A percentile compares a stretch with the other conserved stretches of the same genome.
These are phyloP conservation scores for Tamandua tetradactyla DNA, from an alignment of 2,797 vertebrate species.

Conservation along the genomic window DNA sequence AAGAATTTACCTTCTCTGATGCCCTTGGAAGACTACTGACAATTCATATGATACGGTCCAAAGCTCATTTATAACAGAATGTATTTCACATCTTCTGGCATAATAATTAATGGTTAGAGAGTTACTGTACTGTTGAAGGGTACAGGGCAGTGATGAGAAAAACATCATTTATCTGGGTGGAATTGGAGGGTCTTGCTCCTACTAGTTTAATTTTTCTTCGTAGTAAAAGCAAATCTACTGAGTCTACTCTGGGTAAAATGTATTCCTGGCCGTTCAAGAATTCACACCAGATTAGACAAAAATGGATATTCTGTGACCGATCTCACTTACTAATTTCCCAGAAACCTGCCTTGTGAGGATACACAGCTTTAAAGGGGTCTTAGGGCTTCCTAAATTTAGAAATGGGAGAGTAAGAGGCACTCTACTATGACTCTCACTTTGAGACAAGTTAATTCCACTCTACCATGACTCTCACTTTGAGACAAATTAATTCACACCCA, in stretches of 20 bases:
- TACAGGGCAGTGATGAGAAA: neutral
- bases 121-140: neutral
- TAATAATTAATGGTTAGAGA: neutral
- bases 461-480: neutral
- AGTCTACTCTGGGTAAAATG: neutral
- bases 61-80: neutral
- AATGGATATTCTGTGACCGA: neutral
- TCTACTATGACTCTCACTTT: neutral
- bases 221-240: neutral
- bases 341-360: neutral
- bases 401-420: neutral
- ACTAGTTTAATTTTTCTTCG: neutral
- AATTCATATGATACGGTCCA: neutral
- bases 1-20: neutral
- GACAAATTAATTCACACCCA: neutral
- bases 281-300: constrained; percentile 17
- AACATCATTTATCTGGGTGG: neutral
- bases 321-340: neutral
- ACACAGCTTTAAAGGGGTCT: neutral
- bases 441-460: neutral
- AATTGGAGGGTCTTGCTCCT: neutral
- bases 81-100: neutral
- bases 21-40: neutral
- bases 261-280: neutral
- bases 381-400: neutral